A percentile compares a stretch with the other conserved stretches of the same genome.
These are phyloP conservation scores for Cylloceria caligata DNA, from an alignment of 2,888 invertebrate species.

Conservation along the genomic window DNA sequence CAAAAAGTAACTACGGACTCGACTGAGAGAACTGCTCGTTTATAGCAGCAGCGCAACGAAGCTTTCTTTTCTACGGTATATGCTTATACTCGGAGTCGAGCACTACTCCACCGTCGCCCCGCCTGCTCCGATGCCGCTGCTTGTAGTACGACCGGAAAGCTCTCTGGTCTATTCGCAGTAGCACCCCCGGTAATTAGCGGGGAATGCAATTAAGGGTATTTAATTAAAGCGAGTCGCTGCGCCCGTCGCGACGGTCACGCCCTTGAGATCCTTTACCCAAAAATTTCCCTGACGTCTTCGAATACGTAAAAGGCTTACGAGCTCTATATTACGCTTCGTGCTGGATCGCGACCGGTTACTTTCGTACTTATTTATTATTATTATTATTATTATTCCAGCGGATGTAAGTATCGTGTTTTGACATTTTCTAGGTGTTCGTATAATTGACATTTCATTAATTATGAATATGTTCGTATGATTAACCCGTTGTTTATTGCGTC, in stretches of 20 bases:
- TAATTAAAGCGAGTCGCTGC: constrained; percentile 80
- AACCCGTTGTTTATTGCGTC: not conserved
- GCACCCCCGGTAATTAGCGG: constrained; percentile 78
- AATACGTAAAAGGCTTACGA: not conserved
- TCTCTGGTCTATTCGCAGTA: constrained; percentile 44
- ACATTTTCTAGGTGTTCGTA: not conserved
- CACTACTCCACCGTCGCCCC: not conserved
- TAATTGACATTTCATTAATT: not conserved
- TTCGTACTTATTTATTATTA: not conserved
- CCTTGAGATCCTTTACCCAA: constrained; percentile 52
- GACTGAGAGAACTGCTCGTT: constrained; percentile 61
- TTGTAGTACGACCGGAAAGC: constrained; percentile 23
- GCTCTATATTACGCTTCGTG: not conserved
- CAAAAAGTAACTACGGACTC: constrained; percentile 55
- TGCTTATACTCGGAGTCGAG: constrained; percentile 13
- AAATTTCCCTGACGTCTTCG: constrained; percentile 54
- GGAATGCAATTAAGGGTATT: constrained; percentile 81
- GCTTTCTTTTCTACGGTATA: constrained; percentile 55
- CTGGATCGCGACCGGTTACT: constrained; percentile 1
- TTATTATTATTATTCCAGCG: not conserved
- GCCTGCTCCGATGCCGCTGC: not conserved
- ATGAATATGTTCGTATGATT: not conserved
- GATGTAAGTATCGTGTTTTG: not conserved
- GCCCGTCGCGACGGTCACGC: constrained; percentile 60
- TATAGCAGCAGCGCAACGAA: constrained; percentile 46